Evolutionary conservation across 2,888 invertebrate genomes (phyloP), one percentile per base, ranked within the genome.

Genomic region (Mechanitis mazaeus): DNA sequence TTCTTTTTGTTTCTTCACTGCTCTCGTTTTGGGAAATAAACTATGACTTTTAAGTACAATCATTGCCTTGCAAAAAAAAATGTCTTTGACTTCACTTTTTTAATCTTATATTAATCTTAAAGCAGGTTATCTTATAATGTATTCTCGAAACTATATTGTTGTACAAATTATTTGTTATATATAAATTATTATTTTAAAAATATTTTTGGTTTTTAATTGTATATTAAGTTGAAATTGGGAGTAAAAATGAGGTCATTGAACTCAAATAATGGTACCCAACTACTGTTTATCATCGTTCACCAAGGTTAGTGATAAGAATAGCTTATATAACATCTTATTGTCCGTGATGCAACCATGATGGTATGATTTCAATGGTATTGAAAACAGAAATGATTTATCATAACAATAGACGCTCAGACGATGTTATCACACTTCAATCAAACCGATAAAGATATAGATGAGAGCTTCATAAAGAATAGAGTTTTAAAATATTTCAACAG

Each of bases 351-450:
- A 67, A 67, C 54, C 47, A 38, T 59, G 66, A 20, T 20, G 20
- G 20, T 20, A 20, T 20, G 20, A 66, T 66, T 58, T 61, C 60
- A 60, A 56, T 61, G 46, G 42, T 55, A 59, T 62, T 58, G 62
- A 56, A 45, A 56, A 58, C 46, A 66, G 59, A 63, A 63, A 59
- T 58, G 20, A 59, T 57, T 65, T 59, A 56, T 46, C 54, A 56
- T 42, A 57, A 67, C 68, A 69, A 68, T 67, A 54, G 65, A 33
- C 33, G 62, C 59, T 59, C 64, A 66, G 66, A 66, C 59, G 55
- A 67, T 72, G 58, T 66, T 66, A 74, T 73, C 72, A 72, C 73
- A 76, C 75, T 76, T 75, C 69, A 70, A 75, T 73, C 70, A 70
- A 70, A 67, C 72, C 71, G 66, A 71, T 69, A 69, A 56, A 60